Evolutionary conservation across 2,888 invertebrate genomes (phyloP).

Genomic region (Aelia acuminata): DNA sequence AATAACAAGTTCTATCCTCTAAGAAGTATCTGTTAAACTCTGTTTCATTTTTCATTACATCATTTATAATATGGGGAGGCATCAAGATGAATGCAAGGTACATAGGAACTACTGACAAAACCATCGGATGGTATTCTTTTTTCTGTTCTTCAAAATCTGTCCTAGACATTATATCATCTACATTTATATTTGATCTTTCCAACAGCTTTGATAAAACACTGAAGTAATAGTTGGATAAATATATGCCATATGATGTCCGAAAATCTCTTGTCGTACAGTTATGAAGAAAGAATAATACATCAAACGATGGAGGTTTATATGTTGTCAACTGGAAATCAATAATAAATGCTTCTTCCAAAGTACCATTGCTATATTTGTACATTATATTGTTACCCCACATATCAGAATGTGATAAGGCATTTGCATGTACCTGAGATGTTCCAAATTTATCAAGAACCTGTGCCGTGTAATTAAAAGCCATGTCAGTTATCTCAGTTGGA

Average conservation of each 20-base stretch:
- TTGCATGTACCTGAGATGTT: not conserved
- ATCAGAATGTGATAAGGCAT: slow-evolving; percentile 59
- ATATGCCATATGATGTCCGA: not conserved
- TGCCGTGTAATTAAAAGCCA: slow-evolving; percentile 19
- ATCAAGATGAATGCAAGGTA: slow-evolving; percentile 47
- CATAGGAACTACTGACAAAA: slow-evolving; percentile 20
- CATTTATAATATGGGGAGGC: slow-evolving; percentile 40
- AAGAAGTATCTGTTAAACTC: slow-evolving; percentile 18
- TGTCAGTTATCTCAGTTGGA: slow-evolving; percentile 1
- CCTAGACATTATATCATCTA: slow-evolving; percentile 9
- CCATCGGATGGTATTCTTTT: not conserved
- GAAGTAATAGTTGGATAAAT: slow-evolving; percentile 46
- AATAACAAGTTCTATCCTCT: slow-evolving; percentile 28
- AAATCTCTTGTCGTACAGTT: slow-evolving; percentile 28
- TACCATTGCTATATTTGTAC: slow-evolving; percentile 56
- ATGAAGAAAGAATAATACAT: slow-evolving; percentile 51
- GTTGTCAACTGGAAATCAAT: slow-evolving; percentile 60
- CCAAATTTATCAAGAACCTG: not conserved
- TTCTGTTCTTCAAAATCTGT: slow-evolving; percentile 6
- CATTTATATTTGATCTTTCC: not conserved
- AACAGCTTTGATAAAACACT: slow-evolving; percentile 23
- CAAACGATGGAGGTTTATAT: slow-evolving; percentile 55
- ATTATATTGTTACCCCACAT: slow-evolving; percentile 61
- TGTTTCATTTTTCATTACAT: not conserved
- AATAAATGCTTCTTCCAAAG: slow-evolving; percentile 50